Base-by-base conservation (phyloP, 2,797 vertebrate genomes). In the Pseudomugil tenellus region DNA sequence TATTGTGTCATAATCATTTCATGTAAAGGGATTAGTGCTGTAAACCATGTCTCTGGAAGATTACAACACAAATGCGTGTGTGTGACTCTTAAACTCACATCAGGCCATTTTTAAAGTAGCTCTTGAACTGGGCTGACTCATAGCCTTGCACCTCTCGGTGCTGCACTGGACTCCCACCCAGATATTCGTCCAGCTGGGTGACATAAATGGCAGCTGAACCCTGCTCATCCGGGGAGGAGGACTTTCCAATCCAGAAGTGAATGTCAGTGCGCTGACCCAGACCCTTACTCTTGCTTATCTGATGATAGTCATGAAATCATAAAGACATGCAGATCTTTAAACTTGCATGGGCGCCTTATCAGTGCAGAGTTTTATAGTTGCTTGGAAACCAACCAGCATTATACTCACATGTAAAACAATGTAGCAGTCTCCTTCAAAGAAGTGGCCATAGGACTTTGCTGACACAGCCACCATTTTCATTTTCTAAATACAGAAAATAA, bases 341-440 rank as follows among this genome's bases (percentile, higher is more conserved):
- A 48, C 23, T 57, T 34, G n/a, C 21, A 13, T 46, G 28, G 10
- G 5, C 2, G 25, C 6, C 25, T 62, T n/a, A 62, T 67, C 72
- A 12, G 46, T 43, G 52, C 55, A 16, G 12, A 35, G 14, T 23
- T 31, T 9, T 10, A 10, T 11, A 21, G 34, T 46, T 70, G 57
- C 23, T 23, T 35, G 48, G 69, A 83, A 81, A 77, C 61, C 55
- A 75, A 28, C 7, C 17, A 23, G 34, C 16, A 13, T 25, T 63
- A 6, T 74, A 95, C 96, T 96, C 85, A 98, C 96, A 4, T 91
- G 73, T 60, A 97, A 85, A 79, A 97, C 71, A 55, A 98, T 91
- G 86, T 97, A 98, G 77, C 95, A 97, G 85, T 98, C 96, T 2
- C 96, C 96, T 86, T 97, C 96, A 70, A 97, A 98, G 81, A 98